Evolutionary conservation across 1,140 invertebrate genomes (phyloP).

Genomic region (Drosophila orena): DNA sequence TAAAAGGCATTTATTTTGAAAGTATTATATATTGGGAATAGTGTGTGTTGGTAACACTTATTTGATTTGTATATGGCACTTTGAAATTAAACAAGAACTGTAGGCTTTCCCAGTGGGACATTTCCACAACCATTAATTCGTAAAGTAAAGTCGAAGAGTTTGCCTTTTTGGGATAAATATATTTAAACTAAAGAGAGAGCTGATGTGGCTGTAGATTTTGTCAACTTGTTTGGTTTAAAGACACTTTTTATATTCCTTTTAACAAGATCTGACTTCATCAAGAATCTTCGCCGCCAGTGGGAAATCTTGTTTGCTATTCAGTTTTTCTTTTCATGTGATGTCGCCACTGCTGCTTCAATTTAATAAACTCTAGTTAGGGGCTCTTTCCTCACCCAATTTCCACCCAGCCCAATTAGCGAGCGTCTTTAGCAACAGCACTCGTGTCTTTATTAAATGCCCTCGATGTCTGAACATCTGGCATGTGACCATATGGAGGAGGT

Average conservation of each 20-base stretch:
- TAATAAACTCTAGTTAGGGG: constrained; percentile 20
- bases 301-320: background rate
- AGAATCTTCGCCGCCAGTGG: background rate
- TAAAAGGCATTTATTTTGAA: constrained; percentile 38
- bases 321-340: constrained; percentile 1
- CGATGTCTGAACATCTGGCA: constrained; percentile 48
- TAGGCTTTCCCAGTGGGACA: no score
- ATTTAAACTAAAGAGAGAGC: no score
- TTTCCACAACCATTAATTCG: no score
- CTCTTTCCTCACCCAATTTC: constrained; percentile 6
- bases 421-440: constrained; percentile 49
- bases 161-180: no score
- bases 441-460: constrained; percentile 61
- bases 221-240: no score
- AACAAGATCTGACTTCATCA: background rate
- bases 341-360: constrained; percentile 8
- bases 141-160: no score
- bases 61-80: no score
- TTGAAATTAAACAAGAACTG: no score
- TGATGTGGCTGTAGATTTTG: no score
- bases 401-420: constrained; percentile 46
- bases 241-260: no score
- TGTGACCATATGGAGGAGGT: constrained; percentile 37
- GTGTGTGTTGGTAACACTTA: no score
- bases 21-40: constrained; percentile 24